Percentiles rank a stretch among this genome's conserved stretches.
Conservation (phyloP, 2,113 vertebrate species). For the Melanotaenia duboulayi region DNA sequence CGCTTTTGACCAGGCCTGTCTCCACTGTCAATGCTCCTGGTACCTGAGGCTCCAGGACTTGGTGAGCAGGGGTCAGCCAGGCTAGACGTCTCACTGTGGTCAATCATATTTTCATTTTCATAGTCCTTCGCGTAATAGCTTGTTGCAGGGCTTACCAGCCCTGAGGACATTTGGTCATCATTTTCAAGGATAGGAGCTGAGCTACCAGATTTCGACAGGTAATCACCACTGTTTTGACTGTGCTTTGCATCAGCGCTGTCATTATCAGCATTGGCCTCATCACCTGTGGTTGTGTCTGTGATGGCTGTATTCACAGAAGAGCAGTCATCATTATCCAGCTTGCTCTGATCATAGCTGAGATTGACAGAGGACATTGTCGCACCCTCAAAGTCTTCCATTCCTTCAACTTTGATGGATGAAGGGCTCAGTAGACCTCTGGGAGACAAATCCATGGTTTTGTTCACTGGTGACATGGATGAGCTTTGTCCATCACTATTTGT, state of each 20-base stretch:
- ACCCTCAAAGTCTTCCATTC: constrained; percentile 96
- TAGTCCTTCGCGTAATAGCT: constrained; percentile 97
- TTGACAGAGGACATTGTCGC: constrained; percentile 95
- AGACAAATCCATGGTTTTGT: constrained; percentile 94
- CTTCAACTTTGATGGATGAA: constrained; percentile 98
- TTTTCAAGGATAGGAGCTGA: constrained; percentile 89
- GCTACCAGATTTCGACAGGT: constrained; percentile 91
- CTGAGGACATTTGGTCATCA: constrained; percentile 97
- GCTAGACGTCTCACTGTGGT: constrained; percentile 98
- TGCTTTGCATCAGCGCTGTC: constrained; percentile 95
- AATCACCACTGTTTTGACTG: constrained; percentile 87
- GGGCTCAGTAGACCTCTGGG: constrained; percentile 94
- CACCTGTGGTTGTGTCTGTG: constrained; percentile 98
- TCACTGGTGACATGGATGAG: constrained; percentile 93
- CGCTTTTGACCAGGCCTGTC: constrained; percentile 98
- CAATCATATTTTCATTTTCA: constrained; percentile 96
- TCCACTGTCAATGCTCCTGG: constrained; percentile 91
- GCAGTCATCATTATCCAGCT: constrained; percentile 98
- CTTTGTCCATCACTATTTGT: constrained; percentile 90
- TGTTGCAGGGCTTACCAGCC: constrained; percentile 96
- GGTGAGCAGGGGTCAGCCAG: constrained; percentile 97
- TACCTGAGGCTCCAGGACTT: constrained; percentile 92
- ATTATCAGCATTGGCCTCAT: constrained; percentile 96
- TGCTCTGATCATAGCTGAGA: constrained; percentile 93
- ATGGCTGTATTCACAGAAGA: constrained; percentile 99